A percentile compares a stretch with the other conserved stretches of the same genome.
These are phyloP conservation scores for Trissolcus brochymenae DNA, from an alignment of 2,888 invertebrate species.

Conservation along the genomic window DNA sequence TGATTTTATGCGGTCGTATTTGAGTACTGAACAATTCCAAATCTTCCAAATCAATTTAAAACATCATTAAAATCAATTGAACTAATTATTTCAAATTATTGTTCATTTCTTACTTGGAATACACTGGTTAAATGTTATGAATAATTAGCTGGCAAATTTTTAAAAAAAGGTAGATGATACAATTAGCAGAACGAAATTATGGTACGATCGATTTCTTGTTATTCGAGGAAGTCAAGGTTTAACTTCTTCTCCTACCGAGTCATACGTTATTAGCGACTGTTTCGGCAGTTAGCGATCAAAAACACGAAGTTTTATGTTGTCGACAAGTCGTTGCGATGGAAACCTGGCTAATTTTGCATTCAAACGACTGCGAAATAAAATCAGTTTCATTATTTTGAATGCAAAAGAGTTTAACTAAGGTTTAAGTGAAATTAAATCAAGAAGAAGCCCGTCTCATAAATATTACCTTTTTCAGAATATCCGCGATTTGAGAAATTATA, in stretches of 20 bases:
- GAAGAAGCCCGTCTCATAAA: too few relatives aligned
- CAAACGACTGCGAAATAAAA: constrained; percentile 29
- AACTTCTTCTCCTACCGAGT: constrained; percentile 49
- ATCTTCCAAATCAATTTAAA: not conserved
- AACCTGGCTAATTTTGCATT: constrained; percentile 58
- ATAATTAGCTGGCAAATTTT: too few relatives aligned
- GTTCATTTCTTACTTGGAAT: too few relatives aligned
- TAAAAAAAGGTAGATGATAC: too few relatives aligned
- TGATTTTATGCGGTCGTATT: constrained; percentile 53
- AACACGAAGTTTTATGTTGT: constrained; percentile 57
- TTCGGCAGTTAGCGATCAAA: constrained; percentile 54
- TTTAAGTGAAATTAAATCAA: constrained; percentile 2
- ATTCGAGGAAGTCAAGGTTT: constrained; percentile 48
- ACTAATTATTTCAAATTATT: too few relatives aligned
- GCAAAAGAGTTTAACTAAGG: not conserved
- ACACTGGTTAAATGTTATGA: too few relatives aligned
- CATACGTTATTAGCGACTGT: constrained; percentile 60
- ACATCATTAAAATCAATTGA: too few relatives aligned
- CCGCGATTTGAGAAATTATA: too few relatives aligned
- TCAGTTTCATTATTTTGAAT: constrained; percentile 8
- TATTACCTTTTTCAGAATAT: too few relatives aligned
- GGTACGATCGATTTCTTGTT: constrained; percentile 66
- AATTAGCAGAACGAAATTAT: constrained; percentile 48
- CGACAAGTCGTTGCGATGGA: constrained; percentile 68
- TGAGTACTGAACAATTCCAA: not conserved